Evolutionary conservation across 2,797 vertebrate genomes (phyloP), one percentile per base, ranked within the genome.

Genomic region (Rhinophrynus dorsalis): DNA sequence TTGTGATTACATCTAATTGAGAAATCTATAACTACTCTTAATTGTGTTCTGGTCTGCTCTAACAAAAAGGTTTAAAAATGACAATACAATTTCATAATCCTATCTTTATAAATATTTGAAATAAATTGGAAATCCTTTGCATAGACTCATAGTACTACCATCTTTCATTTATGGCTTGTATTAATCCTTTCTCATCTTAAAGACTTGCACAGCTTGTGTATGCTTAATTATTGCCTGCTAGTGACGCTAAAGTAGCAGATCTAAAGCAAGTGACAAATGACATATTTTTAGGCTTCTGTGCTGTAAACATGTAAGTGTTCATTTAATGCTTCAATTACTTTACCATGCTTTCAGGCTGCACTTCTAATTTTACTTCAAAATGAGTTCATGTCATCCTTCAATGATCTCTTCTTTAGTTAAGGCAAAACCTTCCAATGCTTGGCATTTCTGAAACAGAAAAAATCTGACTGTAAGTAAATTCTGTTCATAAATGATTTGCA

Each of bases 271-370:
- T 77, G 77, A 77, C 56, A 76, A 73, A 69, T 81, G 75, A 78
- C 80, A 83, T 83, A 81, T 80, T 88, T 86, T 83, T 83, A 37
- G 29, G 81, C 80, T 76, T 86, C 72, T 75, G 69, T 82, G 84
- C 84, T 81, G 85, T 86, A 89, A 90, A 88, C 81, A 89, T 83
- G 77, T 84, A 87, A 88, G 84, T 86, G 89, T 88, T 86, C 85
- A 90, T 90, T 91, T 88, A 87, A 85, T 79, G 88, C 88, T 87
- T 90, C 84, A 86, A 80, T 87, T 86, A 66, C 68, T 86, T 87
- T 83, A 71, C 80, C 76, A 77, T 83, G 81, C 80, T 87, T 77
- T 79, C 79, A 57, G 81, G 80, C 82, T 81, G 54, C 74, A 74
- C 85, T 88, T 83, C 80, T 87, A 83, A 87, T 88, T 87, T 80